Conservation (phyloP, 2,113 vertebrate species). For the Phalacrocorax aristotelis region DNA sequence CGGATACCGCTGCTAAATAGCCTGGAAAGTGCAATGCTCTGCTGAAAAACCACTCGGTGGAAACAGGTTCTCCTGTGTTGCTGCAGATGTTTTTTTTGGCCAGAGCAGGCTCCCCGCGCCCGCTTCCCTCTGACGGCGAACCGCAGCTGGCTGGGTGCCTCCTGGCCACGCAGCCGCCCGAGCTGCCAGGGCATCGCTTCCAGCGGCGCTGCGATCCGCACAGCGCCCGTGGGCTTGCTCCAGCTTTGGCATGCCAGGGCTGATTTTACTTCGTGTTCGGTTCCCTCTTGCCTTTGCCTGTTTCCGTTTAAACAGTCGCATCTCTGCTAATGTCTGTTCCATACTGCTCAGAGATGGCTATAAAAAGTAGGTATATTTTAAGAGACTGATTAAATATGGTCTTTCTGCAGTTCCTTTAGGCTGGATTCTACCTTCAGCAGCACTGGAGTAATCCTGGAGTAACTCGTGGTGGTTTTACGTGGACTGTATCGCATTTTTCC, state of each 20-base stretch:
- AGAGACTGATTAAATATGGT: background rate
- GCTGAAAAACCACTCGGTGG: background rate
- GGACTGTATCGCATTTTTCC: background rate
- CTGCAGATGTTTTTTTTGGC: background rate
- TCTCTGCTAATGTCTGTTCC: rapidly evolving
- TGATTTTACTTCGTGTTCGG: background rate
- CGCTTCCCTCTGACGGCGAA: background rate
- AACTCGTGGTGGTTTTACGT: background rate
- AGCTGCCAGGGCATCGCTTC: background rate
- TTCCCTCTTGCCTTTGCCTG: rapidly evolving
- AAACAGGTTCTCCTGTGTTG: background rate
- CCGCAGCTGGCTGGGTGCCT: background rate
- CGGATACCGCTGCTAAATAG: background rate
- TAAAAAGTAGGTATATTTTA: background rate
- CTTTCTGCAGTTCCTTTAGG: background rate
- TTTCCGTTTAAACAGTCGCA: rapidly evolving
- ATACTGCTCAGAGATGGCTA: rapidly evolving
- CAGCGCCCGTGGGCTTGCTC: background rate
- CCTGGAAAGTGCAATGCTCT: background rate
- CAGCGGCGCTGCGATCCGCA: background rate
- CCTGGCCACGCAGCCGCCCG: background rate
- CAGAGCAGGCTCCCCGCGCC: background rate
- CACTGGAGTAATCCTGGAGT: background rate
- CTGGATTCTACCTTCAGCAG: background rate
- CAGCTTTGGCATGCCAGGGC: background rate